phyloP scores from a whole-genome alignment of 1,140 invertebrate genomes.

The Prorops nasuta region DNA sequence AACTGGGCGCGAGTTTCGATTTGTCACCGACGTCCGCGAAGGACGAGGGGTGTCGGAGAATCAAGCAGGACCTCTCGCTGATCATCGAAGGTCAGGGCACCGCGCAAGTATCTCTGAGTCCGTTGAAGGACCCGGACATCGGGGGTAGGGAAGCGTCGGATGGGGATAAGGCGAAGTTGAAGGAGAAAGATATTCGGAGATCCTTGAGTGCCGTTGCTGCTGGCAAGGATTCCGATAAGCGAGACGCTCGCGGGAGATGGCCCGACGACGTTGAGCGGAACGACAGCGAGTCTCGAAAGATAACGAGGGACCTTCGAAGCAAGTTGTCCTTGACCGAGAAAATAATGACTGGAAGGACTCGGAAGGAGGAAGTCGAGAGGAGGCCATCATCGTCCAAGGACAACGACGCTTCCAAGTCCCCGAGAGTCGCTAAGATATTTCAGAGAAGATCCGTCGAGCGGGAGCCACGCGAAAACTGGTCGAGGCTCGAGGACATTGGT shows the following conservation, averaged over 20 bases:
- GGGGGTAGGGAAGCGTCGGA: background rate
- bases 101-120: too few relatives aligned
- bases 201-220: background rate
- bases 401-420: background rate
- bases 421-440: slow-evolving; percentile 13
- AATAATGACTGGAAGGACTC: slow-evolving; percentile 21
- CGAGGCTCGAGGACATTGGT: background rate
- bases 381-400: background rate
- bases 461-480: background rate
- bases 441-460: slow-evolving; percentile 13
- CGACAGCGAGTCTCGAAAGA: slow-evolving; percentile 18
- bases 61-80: too few relatives aligned
- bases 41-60: background rate
- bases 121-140: background rate
- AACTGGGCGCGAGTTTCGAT: slow-evolving; percentile 26
- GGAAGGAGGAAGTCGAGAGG: too few relatives aligned
- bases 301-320: slow-evolving; percentile 32
- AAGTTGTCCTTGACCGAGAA: slow-evolving; percentile 36
- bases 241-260: too few relatives aligned
- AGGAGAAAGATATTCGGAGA: background rate
- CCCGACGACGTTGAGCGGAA: background rate
- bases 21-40: slow-evolving; percentile 20
- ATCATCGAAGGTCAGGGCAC: too few relatives aligned
- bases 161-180: too few relatives aligned
- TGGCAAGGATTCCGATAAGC: slow-evolving; percentile 5